phyloP scores from a whole-genome alignment of 2,797 vertebrate species.

The Astyanax mexicanus region DNA sequence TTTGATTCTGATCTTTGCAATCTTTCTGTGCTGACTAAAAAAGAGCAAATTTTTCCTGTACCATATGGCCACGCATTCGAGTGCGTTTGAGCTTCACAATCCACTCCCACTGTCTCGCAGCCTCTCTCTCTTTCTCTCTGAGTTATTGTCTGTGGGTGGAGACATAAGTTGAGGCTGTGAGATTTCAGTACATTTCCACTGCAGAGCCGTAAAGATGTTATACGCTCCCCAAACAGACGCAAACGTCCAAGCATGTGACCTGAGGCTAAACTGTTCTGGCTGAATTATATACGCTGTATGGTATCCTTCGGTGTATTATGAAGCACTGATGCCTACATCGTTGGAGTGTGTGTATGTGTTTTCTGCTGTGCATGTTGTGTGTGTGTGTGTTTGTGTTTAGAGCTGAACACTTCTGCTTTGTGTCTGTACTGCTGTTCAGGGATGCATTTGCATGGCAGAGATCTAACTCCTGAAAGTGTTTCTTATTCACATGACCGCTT shows the following conservation, averaged over 20 bases:
- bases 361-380: too few species aligned
- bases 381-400: too few species aligned
- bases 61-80: constrained; percentile 41
- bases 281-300: too few species aligned
- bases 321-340: neutral
- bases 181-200: neutral
- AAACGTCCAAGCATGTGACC: neutral
- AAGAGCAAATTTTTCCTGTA: constrained; percentile 32
- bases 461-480: too few species aligned
- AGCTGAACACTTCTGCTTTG: too few species aligned
- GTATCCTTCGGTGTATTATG: neutral
- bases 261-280: neutral
- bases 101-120: constrained; percentile 49
- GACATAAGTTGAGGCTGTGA: neutral
- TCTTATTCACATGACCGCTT: too few species aligned
- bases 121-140: constrained; percentile 7
- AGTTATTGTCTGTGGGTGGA: constrained; percentile 4
- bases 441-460: too few species aligned
- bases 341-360: too few species aligned
- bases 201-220: neutral
- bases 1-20: neutral
- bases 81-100: constrained; percentile 55
- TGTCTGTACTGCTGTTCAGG: neutral
- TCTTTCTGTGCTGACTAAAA: constrained; percentile 1
- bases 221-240: too few species aligned